Base-by-base conservation (phyloP, 2,888 invertebrate genomes). In the Heterodera filipjevi region DNA sequence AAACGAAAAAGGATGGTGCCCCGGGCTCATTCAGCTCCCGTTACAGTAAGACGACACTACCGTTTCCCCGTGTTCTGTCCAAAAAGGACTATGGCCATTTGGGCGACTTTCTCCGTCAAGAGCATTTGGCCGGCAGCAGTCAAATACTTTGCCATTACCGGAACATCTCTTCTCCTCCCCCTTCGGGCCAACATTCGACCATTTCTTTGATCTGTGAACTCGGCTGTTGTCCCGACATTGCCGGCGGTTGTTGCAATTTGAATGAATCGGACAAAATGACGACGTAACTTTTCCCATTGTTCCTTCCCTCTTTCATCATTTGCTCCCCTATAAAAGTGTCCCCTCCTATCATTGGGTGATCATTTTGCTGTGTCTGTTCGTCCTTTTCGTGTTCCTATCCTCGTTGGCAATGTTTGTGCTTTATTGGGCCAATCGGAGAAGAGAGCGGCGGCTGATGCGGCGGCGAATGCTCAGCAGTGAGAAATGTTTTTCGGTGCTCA, bases 121-220 rank as follows among this genome's bases (percentile, higher is more conserved):
- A 75, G 35, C 75, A 75, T 46, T 75, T 75, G 46, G 46, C 75
- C 19, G 75, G 75, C 19, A 75, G 75, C 46, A 75, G 75, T 35
- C 75, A 75, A 39, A 68, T 75, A 19, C 35, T 75, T 8, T 75
- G 75, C 49, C 66, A 75, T 46, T 75, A 75, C 19, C 32, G 35
- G 10, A 75, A 75, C 68, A 75, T 16, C 35, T 66, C 33, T 22
- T 19, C 6, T n/a, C 27, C 44, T 6, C 0, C 44, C 2, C 0
- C 53, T 1, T 19, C n/a, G 2, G 66, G 12, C 44, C 46, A 19
- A 16, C n/a, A 64, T 2, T 75, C 75, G 46, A 22, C 33, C 19
- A 75, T 75, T 59, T 75, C 75, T 3, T 30, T 75, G 19, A 22
- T 75, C 3, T 75, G 75, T n/a, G 66, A 75, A 64, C 59, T 75